Base-by-base conservation (phyloP, 2,113 vertebrate species). In the Calonectris borealis region DNA sequence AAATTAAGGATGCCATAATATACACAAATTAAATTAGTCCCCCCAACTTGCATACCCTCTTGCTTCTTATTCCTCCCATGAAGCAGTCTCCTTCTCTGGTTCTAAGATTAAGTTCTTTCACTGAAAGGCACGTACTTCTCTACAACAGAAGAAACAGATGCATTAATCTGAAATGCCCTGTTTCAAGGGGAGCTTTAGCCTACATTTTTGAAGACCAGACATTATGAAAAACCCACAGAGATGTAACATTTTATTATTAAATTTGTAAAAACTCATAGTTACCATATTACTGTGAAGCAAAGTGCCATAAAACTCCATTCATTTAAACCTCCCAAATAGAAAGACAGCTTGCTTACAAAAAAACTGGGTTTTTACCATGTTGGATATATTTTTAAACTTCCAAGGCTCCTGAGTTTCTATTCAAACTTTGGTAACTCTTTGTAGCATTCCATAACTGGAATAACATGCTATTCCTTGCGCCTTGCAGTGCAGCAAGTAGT, bases 121-220 rank as follows among this genome's bases (percentile, higher is more conserved):
- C 49, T 92, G 97, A 98, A 98, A 98, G 98, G 98, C 98, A 98
- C 96, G 96, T 96, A 96, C 95, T 98, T 97, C 98, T 98, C 98
- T 98, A 96, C 32, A 98, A 98, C 2, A 88, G 82, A 93, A 97
- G 69, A 92, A 94, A 97, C 22, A 90, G 66, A 92, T 38, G 62
- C 57, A 85, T 93, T 85, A 93, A 78, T 71, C 54, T 94, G 80
- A 93, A 96, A 90, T 76, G 29, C 10, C 54, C 15, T 55, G 58
- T 72, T 89, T 86, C 73, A 89, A 60, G 42, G 7, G 3, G 4
- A 96, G 83, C 13, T 75, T 49, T 38, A 93, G 44, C 11, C 65
- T 52, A 64, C 16, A 71, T 78, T 83, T 90, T 57, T 68, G 48
- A 90, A 84, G 15, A 86, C 7, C 51, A 66, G 78, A 62, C 8